These are phyloP conservation scores for Drosophila tsacasi DNA, from an alignment of 1,140 invertebrate genomes.

Conservation along the genomic window DNA sequence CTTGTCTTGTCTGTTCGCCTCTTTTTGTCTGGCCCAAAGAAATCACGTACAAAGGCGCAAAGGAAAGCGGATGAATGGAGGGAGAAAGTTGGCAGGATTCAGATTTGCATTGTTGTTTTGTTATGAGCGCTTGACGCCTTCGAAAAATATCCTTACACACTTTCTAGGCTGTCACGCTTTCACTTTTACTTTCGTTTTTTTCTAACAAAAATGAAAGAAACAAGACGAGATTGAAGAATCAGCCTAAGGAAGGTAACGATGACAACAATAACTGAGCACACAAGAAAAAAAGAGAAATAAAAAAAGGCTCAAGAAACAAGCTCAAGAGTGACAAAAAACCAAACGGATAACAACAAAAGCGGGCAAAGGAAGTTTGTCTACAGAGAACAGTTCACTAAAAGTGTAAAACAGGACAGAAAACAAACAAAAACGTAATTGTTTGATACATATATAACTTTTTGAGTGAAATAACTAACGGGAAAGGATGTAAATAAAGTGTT, in stretches of 20 bases:
- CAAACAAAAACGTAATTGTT: not conserved
- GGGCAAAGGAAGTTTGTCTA: slow-evolving; percentile 34
- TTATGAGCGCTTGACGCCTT: slow-evolving; percentile 38
- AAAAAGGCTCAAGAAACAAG: slow-evolving; percentile 12
- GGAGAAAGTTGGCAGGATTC: slow-evolving; percentile 10
- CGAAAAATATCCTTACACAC: slow-evolving; percentile 32
- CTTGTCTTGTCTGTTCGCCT: slow-evolving; percentile 33
- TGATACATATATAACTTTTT: not conserved
- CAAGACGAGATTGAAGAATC: slow-evolving; percentile 20
- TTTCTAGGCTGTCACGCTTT: slow-evolving; percentile 27
- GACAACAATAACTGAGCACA: slow-evolving; percentile 15
- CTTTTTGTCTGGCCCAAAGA: slow-evolving; percentile 37
- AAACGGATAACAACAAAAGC: slow-evolving; percentile 33
- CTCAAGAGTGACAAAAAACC: slow-evolving; percentile 64
- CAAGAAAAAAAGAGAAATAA: not conserved
- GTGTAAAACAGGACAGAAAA: not conserved
- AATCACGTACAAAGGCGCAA: slow-evolving; percentile 36
- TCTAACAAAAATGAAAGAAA: slow-evolving; percentile 12
- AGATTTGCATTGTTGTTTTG: slow-evolving; percentile 48
- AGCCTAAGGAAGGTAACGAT: slow-evolving; percentile 25
- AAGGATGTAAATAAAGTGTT: no score
- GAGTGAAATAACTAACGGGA: not conserved
- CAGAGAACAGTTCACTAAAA: not conserved
- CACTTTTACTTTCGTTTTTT: not conserved
- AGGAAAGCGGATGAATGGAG: slow-evolving; percentile 8